These are phyloP conservation scores for Archips crataeganus DNA, from an alignment of 2,888 invertebrate species.

Conservation along the genomic window DNA sequence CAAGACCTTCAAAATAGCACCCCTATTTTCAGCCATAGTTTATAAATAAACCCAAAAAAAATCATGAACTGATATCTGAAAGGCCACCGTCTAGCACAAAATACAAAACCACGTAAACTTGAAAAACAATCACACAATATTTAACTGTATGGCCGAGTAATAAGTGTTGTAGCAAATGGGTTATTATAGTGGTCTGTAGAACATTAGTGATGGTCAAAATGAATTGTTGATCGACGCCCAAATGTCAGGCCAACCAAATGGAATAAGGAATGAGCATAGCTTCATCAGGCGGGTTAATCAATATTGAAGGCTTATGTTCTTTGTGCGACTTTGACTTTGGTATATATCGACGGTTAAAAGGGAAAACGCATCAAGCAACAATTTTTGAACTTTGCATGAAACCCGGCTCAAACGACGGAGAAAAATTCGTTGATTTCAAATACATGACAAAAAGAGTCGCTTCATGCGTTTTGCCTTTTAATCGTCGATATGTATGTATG, in stretches of 20 bases:
- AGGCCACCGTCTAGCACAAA: not conserved
- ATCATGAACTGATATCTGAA: not conserved
- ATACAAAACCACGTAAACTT: not conserved
- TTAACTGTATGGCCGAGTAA: not conserved
- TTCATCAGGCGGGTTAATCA: conserved; percentile 37
- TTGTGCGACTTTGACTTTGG: not conserved
- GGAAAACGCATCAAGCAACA: too few relatives aligned
- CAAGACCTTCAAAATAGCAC: not conserved
- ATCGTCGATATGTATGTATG: too few relatives aligned
- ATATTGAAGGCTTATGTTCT: conserved; percentile 20
- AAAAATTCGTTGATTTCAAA: too few relatives aligned
- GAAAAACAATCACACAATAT: not conserved
- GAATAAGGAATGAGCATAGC: conserved; percentile 43
- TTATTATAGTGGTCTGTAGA: not conserved
- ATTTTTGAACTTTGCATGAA: too few relatives aligned
- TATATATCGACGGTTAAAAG: too few relatives aligned
- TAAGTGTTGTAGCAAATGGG: not conserved
- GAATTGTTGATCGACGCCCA: conserved; percentile 38
- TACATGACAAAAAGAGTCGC: too few relatives aligned
- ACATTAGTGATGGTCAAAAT: conserved; percentile 30
- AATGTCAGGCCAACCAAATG: conserved; percentile 46
- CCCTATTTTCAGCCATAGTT: not conserved
- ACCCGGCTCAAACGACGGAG: too few relatives aligned
- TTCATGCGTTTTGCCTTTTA: too few relatives aligned
- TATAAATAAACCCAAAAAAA: not conserved